These are phyloP conservation scores for Styela plicata DNA, from an alignment of 23 tunicate genomes.

Conservation along the genomic window DNA sequence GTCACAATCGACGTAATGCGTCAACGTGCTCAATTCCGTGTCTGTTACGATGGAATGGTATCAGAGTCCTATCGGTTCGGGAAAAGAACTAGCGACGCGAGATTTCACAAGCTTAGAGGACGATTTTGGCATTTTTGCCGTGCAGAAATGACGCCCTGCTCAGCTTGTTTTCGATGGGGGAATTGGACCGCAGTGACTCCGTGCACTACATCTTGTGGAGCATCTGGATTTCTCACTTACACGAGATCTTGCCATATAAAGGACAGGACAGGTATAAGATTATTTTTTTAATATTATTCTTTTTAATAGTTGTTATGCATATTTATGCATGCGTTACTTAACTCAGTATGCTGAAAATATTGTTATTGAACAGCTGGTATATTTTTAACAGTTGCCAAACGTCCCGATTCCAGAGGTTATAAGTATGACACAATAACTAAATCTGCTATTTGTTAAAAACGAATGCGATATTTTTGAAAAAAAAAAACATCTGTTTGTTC, in stretches of 20 bases:
- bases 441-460: too few relatives aligned
- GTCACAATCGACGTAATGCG: conserved; percentile 7
- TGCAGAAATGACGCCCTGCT: conserved; percentile 12
- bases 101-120: conserved; percentile 7
- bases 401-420: too few relatives aligned
- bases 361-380: too few relatives aligned
- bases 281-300: not conserved
- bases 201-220: conserved; percentile 12
- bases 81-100: not conserved
- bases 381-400: too few relatives aligned
- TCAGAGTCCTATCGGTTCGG: conserved; percentile 1
- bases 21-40: conserved; percentile 2
- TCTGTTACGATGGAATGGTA: conserved; percentile 25
- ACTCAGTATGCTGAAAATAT: too few relatives aligned
- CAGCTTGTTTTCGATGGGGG: conserved; percentile 20
- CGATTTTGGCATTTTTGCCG: not conserved
- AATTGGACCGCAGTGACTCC: conserved; percentile 17
- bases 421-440: too few relatives aligned
- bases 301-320: too few relatives aligned
- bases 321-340: too few relatives aligned
- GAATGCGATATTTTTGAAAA: too few relatives aligned
- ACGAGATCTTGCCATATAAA: not conserved
- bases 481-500: too few relatives aligned
- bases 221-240: not conserved
- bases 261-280: conserved; percentile 3